phyloP scores from a whole-genome alignment of 2,797 vertebrate genomes.

The Phaenicophaeus curvirostris region DNA sequence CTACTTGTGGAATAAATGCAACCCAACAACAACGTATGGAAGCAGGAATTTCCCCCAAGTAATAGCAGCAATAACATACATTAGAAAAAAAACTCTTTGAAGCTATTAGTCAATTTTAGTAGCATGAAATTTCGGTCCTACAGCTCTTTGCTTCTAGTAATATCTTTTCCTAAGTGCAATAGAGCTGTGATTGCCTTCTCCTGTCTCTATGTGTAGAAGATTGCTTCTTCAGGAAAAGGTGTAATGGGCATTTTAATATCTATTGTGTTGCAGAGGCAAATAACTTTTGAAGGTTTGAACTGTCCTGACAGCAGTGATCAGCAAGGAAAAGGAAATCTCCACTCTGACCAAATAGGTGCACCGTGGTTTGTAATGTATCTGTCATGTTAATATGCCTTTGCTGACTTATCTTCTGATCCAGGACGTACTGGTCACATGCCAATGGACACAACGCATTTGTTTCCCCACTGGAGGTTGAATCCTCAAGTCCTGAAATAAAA shows the following conservation, averaged over 20 bases:
- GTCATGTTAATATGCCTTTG: not conserved
- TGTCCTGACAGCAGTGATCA: not conserved
- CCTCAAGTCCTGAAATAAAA: not conserved
- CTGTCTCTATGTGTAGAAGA: not conserved
- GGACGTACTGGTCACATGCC: not conserved
- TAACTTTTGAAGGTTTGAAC: not conserved
- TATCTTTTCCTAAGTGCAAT: slow-evolving; percentile 2
- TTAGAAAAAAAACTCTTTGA: not conserved
- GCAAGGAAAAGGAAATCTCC: not conserved
- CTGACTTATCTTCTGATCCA: not conserved
- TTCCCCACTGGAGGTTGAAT: not conserved
- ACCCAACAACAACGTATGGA: not conserved
- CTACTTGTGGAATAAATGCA: not conserved
- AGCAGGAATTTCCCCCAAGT: not conserved
- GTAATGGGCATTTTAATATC: slow-evolving; percentile 50
- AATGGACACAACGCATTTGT: not conserved
- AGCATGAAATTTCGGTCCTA: slow-evolving; percentile 23
- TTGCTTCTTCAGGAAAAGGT: slow-evolving; percentile 38
- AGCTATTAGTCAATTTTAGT: slow-evolving; percentile 30
- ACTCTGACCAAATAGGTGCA: not conserved
- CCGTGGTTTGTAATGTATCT: not conserved
- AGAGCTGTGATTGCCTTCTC: slow-evolving; percentile 24
- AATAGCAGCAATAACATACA: not conserved
- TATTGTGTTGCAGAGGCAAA: slow-evolving; percentile 19
- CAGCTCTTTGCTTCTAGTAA: slow-evolving; percentile 14